phyloP scores from a whole-genome alignment of 1,140 invertebrate species.

The Lethocerus indicus region DNA sequence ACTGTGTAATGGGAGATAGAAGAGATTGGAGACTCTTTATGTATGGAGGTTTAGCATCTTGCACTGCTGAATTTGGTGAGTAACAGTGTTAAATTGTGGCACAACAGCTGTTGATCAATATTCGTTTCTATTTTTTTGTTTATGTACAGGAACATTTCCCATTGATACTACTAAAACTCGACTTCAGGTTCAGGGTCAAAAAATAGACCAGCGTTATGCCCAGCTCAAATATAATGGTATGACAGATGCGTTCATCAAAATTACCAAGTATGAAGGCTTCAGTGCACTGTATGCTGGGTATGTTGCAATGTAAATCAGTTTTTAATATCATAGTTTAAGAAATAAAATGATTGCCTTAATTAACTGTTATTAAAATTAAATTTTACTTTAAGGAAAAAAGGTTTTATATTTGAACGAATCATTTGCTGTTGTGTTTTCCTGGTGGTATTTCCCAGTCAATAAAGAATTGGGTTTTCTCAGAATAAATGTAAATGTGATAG shows the following conservation, averaged over 20 bases:
- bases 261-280: constrained; percentile 65
- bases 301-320: constrained; percentile 17
- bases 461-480: too few relatives aligned
- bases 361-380: too few relatives aligned
- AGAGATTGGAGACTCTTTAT: constrained; percentile 75
- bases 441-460: too few relatives aligned
- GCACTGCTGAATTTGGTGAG: constrained; percentile 84
- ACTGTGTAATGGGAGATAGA: constrained; percentile 32
- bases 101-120: too few relatives aligned
- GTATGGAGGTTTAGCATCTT: constrained; percentile 83
- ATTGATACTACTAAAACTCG: constrained; percentile 92
- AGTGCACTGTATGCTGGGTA: constrained; percentile 70
- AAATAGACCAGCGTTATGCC: constrained; percentile 54
- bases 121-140: constrained; percentile 14
- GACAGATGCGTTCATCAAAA: constrained; percentile 73
- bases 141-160: constrained; percentile 85
- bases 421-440: too few relatives aligned
- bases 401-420: too few relatives aligned
- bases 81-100: too few relatives aligned
- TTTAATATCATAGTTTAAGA: too few relatives aligned
- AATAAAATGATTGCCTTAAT: too few relatives aligned
- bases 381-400: too few relatives aligned
- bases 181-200: constrained; percentile 88
- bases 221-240: constrained; percentile 75
- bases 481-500: too few relatives aligned